These are phyloP conservation scores for Carassius gibelio DNA, from an alignment of 2,113 vertebrate genomes.

Conservation along the genomic window DNA sequence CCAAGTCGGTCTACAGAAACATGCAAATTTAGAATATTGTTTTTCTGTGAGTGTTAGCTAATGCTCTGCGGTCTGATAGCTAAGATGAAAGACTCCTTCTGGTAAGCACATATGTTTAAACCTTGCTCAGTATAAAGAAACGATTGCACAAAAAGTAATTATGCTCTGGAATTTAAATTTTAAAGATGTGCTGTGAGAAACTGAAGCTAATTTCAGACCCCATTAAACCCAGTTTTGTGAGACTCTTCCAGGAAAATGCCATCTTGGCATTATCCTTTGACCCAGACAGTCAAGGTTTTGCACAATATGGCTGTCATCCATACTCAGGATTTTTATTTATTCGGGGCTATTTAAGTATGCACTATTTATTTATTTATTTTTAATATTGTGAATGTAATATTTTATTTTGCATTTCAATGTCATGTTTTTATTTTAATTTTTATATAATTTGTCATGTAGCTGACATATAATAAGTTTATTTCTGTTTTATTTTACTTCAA, in stretches of 20 bases:
- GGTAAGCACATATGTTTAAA: conserved; percentile 9
- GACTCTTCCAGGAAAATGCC: not conserved
- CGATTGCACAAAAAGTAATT: not conserved
- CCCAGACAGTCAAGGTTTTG: no score
- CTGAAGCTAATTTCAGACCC: not conserved
- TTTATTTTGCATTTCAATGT: no score
- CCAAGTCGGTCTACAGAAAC: conserved; percentile 49
- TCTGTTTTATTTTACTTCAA: no score
- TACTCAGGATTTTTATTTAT: no score
- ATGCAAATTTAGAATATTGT: conserved; percentile 55
- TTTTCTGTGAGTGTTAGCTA: conserved; percentile 26
- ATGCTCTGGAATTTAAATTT: not conserved
- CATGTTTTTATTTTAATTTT: no score
- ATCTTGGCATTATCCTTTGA: not conserved
- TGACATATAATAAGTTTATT: no score
- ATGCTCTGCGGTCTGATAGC: not conserved
- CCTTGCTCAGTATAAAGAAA: not conserved
- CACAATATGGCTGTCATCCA: no score
- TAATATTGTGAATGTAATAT: no score
- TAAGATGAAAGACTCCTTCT: not conserved
- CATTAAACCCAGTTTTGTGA: not conserved
- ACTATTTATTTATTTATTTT: no score
- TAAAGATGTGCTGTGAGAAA: not conserved
- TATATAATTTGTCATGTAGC: no score
- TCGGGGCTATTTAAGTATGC: no score